Evolutionary conservation across 2,797 vertebrate genomes (phyloP).

Genomic region (Paramormyrops hopkinsi): DNA sequence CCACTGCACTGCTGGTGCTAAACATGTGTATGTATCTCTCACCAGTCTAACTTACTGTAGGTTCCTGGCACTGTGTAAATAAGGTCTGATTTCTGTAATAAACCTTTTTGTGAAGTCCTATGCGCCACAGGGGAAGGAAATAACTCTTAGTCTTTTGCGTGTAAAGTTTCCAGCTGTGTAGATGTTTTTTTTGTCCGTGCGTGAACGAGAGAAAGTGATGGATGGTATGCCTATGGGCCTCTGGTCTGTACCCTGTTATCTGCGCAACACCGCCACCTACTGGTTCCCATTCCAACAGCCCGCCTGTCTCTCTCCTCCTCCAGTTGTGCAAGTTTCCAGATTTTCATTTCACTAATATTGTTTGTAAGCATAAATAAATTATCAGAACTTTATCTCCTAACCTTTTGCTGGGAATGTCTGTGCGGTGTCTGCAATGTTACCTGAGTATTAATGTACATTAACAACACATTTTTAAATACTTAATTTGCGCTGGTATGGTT

Average conservation of each 20-base stretch:
- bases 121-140: neutral
- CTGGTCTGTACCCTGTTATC: neutral
- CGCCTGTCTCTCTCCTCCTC: neutral
- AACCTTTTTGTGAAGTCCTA: neutral
- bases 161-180: neutral
- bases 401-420: neutral
- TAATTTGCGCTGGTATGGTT: neutral
- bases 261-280: neutral
- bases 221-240: neutral
- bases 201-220: neutral
- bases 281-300: neutral
- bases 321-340: neutral
- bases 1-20: conserved; percentile 21
- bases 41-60: conserved; percentile 3
- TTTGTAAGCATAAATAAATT: conserved; percentile 2
- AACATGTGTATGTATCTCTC: conserved; percentile 14
- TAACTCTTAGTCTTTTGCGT: neutral
- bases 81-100: neutral
- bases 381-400: neutral
- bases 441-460: neutral
- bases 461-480: neutral
- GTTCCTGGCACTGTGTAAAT: conserved; percentile 8
- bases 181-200: neutral
- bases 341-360: neutral
- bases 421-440: neutral